Evolutionary conservation across 2,113 vertebrate species (phyloP), one percentile per base, ranked within the genome.

Genomic region (Paramormyrops kingsleyae): DNA sequence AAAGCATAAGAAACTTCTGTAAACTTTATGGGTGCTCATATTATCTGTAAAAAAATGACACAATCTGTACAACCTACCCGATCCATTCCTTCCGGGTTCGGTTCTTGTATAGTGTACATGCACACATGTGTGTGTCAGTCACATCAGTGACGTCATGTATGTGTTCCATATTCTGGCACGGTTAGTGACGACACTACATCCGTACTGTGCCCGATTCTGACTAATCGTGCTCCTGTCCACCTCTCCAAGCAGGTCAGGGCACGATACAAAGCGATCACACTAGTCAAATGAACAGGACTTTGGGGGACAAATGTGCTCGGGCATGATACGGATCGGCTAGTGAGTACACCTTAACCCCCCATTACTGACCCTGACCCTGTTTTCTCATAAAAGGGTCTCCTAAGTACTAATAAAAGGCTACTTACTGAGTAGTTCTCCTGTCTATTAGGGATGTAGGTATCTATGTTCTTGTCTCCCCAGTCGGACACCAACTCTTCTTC

Each of bases 391-490:
- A 56, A 56, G 53, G 19, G 53, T 56, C 19, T 56, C 19, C 53
- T 24, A 56, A 56, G 5, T 56, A 99, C 19, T 83, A 44, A 83
- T 83, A 39, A 44, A 83, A 83, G 0, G 6, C 2, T 0, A 91
- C 97, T 97, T 84, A 99, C 99, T 0, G 98, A 99, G 94, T 99
- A 99, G 90, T 95, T 95, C 93, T 99, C 98, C 94, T 99, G 98
- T 90, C 99, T 99, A 92, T 93, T 95, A 0, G 97, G 94, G 1
- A 99, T 97, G 94, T 98, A 97, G 46, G 83, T 42, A 9, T 95
- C 94, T 0, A 97, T 97, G 94, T 98, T 98, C 91, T 94, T 97
- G 93, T 99, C 97, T 31, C 98, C 98, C 99, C 99, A 99, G 93
- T 99, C 97, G 0, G 98, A 99, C 31, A 99, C 93, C 91, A 99